These are phyloP conservation scores for Sinocyclocheilus anshuiensis DNA, from an alignment of 2,113 vertebrate species.

Conservation along the genomic window DNA sequence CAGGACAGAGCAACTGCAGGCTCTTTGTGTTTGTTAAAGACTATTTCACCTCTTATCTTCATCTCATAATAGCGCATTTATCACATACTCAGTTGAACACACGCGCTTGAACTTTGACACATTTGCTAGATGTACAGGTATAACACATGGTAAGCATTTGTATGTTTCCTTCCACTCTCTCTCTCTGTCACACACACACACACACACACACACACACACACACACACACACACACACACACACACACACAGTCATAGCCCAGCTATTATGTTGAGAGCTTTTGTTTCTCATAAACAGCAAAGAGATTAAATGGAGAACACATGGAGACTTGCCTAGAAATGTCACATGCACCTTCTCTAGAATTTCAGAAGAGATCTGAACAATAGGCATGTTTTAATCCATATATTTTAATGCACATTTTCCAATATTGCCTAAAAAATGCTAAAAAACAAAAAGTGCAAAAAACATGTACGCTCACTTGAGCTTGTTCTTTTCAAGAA, in stretches of 20 bases:
- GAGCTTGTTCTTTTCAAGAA: not conserved
- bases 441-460: not conserved
- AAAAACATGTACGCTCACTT: not conserved
- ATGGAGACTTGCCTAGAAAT: not conserved
- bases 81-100: slow-evolving; percentile 8
- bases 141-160: not conserved
- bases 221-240: not conserved
- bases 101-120: slow-evolving; percentile 9
- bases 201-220: not conserved
- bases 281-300: not conserved
- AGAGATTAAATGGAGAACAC: not conserved
- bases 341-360: not conserved
- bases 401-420: not conserved
- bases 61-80: slow-evolving; percentile 29
- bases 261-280: not conserved
- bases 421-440: not conserved
- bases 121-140: not conserved
- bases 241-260: not conserved
- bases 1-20: not conserved
- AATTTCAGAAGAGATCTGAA: not conserved
- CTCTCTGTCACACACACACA: not conserved
- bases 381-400: not conserved
- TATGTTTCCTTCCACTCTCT: not conserved
- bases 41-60: not conserved
- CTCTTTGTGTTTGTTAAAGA: slow-evolving; percentile 5